Percentiles rank a stretch among this genome's conserved stretches.
phyloP scores from a whole-genome alignment of 2,797 vertebrate species.

The Ctenochaetus hawaiiensis region DNA sequence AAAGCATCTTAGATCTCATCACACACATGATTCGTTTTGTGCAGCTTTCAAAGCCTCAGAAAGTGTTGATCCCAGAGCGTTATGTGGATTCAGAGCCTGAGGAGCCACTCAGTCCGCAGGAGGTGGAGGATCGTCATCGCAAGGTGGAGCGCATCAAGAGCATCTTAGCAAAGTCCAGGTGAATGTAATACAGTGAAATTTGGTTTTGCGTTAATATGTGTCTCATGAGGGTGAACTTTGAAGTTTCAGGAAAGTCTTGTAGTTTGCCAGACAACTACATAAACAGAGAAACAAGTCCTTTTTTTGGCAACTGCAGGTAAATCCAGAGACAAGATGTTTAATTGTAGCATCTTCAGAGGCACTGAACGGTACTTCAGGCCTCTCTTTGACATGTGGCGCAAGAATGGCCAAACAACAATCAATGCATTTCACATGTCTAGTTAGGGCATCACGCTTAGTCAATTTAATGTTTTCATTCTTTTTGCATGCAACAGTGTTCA shows the following conservation, averaged over 20 bases:
- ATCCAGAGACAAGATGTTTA: neutral
- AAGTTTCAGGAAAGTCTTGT: neutral
- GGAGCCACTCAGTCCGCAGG: slow-evolving; percentile 92
- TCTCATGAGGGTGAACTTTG: neutral
- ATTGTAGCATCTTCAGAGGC: neutral
- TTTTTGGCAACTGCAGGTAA: neutral
- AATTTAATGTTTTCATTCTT: slow-evolving; percentile 18
- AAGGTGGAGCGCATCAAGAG: slow-evolving; percentile 96
- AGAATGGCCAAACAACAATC: neutral
- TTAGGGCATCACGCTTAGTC: neutral
- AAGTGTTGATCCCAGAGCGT: slow-evolving; percentile 94
- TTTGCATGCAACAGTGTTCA: slow-evolving; percentile 86
- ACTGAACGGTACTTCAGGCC: neutral
- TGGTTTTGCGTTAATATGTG: neutral
- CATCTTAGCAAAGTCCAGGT: slow-evolving; percentile 97
- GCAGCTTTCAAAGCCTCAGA: slow-evolving; percentile 94
- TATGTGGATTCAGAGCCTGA: slow-evolving; percentile 94
- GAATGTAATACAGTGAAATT: slow-evolving; percentile 17
- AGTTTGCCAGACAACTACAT: neutral
- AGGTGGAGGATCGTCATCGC: slow-evolving; percentile 91
- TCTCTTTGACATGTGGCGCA: neutral
- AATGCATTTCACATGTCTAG: neutral
- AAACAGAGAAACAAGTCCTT: neutral
- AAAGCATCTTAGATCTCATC: neutral
- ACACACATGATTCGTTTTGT: slow-evolving; percentile 24